Evolutionary conservation across 2,888 invertebrate species (phyloP).

Genomic region (Euzophera pinguis): DNA sequence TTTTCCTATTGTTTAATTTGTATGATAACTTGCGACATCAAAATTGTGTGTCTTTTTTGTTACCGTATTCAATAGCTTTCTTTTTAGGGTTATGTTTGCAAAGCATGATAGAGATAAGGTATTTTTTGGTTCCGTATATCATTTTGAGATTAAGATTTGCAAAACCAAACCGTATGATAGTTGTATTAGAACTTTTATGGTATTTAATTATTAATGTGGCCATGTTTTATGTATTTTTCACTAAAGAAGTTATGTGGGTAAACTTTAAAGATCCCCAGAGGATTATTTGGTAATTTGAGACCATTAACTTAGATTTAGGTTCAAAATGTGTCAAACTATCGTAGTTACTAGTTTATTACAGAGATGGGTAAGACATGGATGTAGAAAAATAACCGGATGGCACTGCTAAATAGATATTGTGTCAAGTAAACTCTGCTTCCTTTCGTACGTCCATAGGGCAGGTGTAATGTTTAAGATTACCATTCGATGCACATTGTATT

Average conservation of each 20-base stretch:
- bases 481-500: no score
- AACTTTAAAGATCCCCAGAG: slow-evolving; percentile 87
- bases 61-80: slow-evolving; percentile 82
- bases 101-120: slow-evolving; percentile 94
- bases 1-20: slow-evolving; percentile 81
- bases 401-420: no score
- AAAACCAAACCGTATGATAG: slow-evolving; percentile 66
- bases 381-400: no score
- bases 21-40: slow-evolving; percentile 71
- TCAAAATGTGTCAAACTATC: no score
- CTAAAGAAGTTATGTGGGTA: slow-evolving; percentile 88
- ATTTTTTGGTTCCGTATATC: slow-evolving; percentile 95
- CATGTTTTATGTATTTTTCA: slow-evolving; percentile 88
- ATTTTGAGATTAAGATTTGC: slow-evolving; percentile 85
- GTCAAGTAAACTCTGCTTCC: no score
- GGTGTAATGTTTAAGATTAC: no score
- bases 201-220: slow-evolving; percentile 83
- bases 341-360: no score
- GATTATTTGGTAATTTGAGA: slow-evolving; percentile 88
- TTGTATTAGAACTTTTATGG: slow-evolving; percentile 81
- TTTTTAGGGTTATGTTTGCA: slow-evolving; percentile 87
- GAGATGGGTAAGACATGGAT: no score
- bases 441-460: no score
- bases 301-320: no score
- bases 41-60: slow-evolving; percentile 74